Base-by-base conservation (phyloP, 2,888 invertebrate genomes). In the Papilio gigon region DNA sequence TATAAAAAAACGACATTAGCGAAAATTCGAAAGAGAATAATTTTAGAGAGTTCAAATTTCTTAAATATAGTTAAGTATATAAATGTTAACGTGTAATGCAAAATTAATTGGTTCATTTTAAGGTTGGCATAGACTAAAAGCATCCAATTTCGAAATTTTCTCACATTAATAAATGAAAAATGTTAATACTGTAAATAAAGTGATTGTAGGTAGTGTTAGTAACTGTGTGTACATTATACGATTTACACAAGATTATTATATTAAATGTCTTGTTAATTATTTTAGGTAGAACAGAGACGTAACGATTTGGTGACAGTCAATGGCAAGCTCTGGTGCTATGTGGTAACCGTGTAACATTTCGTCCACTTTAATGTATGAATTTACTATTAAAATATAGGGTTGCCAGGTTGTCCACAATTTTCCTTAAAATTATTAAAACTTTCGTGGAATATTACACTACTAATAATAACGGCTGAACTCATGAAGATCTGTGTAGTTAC, bases 321-420 rank as follows among this genome's bases (percentile, higher is more conserved):
- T 70, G 71, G 68, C 71, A 72, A 71, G 69, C 68, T 63, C 37
- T 40, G 66, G 71, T 73, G 72, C 70, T 65, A 66, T 68, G 42
- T 61, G 20, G 58, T 20, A 33, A 44, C 33, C 27, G 30, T n/a
- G 60, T 53, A 9, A 61, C 11, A 42, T 56, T 47, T 40, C 8
- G 33, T 40, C 6, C 42, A 33, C 22, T 64, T 56, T 58, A 11
- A 63, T 59, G 63, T 44, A 30, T 63, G 30, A 20, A 3, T 63
- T 56, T 44, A 44, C 25, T 62, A 47, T 25, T 53, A 44, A 25
- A 35, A 50, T 22, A 33, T 42, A 6, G 42, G 35, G 58, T 59
- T 59, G 47, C 33, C 35, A 61, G 60, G 58, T 58, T 12, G 17
- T 20, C 11, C 42, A 9, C 30, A 56, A 20, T 37, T 17, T 4